Evolutionary conservation across 2,888 invertebrate genomes (phyloP), one percentile per base, ranked within the genome.

Genomic region (Leptothorax acervorum): DNA sequence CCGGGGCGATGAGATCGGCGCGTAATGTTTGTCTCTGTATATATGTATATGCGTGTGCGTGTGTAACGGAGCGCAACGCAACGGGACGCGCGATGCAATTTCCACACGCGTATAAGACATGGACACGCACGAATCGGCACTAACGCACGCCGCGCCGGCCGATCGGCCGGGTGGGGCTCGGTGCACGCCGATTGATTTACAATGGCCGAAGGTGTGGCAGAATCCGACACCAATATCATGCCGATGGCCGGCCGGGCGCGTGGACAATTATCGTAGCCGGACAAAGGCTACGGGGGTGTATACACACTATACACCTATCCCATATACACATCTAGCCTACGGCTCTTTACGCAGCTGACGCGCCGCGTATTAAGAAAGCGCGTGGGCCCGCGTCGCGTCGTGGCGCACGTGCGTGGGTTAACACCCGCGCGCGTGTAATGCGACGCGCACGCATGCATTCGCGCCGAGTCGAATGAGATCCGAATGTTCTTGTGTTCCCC

Each of bases 311-410:
- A 79, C 55, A 82, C 60, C 85, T 76, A 86, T 88, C 85, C 78
- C 83, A 81, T 86, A 45, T 75, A 73, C 60, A 83, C 28, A 12
- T 11, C 70, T 85, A 51, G 87, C 89, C 90, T 90, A 88, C 86
- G 90, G 89, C 88, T 93, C 92, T 92, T 93, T 93, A 93, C 93
- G 92, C 93, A 93, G 92, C 93, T 93, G 92, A 92, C 92, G 92
- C 92, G 88, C 79, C 89, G 83, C 88, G 42, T 90, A 91, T 92
- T 91, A 89, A 90, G 79, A 86, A 87, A 84, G 85, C 89, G 92
- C 92, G 92, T 92, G 91, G 92, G 92, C 86, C 74, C 63, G 48
- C 78, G 39, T 23, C 35, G 6, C 5, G 35, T 57, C 78, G 75
- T 65, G 18, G 48, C 8, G 78, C 78, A 90, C 82, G 89, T 92